Evolutionary conservation across 1,140 invertebrate species (phyloP).

Genomic region (Drosophila subobscura): DNA sequence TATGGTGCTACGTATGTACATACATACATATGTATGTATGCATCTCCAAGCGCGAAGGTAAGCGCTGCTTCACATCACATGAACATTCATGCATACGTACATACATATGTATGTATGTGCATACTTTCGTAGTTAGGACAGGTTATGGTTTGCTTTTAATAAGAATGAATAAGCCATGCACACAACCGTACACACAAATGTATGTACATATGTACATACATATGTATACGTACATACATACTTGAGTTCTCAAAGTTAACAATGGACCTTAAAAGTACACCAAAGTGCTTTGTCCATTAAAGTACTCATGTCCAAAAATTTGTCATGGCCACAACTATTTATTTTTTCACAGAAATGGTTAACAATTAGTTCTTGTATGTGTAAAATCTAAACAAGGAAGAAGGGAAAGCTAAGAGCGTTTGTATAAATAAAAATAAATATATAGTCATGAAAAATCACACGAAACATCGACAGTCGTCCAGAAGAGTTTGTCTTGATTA

Average conservation of each 20-base stretch:
- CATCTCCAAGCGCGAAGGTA: too few species aligned
- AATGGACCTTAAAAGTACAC: background rate
- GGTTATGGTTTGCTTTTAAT: slow-evolving; percentile 45
- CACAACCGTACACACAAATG: background rate
- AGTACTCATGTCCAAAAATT: background rate
- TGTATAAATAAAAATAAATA: too few species aligned
- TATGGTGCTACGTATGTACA: background rate
- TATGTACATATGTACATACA: background rate
- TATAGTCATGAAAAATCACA: too few species aligned
- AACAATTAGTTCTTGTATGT: too few species aligned
- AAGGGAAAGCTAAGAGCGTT: too few species aligned
- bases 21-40: slow-evolving; percentile 1
- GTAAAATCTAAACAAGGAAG: too few species aligned
- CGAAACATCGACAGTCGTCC: too few species aligned
- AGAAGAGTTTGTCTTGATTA: too few species aligned
- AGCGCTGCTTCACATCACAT: too few species aligned
- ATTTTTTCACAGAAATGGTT: too few species aligned
- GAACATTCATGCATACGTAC: slow-evolving; percentile 2
- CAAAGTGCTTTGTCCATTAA: background rate
- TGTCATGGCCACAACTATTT: too few species aligned
- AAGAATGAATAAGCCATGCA: slow-evolving; percentile 16
- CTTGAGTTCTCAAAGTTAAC: too few species aligned
- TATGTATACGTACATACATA: background rate
- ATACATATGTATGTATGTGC: slow-evolving; percentile 11
- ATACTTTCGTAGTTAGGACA: slow-evolving; percentile 45